These are phyloP conservation scores for Microcebus griseorufus DNA, from an alignment of 2,113 vertebrate species.

Conservation along the genomic window DNA sequence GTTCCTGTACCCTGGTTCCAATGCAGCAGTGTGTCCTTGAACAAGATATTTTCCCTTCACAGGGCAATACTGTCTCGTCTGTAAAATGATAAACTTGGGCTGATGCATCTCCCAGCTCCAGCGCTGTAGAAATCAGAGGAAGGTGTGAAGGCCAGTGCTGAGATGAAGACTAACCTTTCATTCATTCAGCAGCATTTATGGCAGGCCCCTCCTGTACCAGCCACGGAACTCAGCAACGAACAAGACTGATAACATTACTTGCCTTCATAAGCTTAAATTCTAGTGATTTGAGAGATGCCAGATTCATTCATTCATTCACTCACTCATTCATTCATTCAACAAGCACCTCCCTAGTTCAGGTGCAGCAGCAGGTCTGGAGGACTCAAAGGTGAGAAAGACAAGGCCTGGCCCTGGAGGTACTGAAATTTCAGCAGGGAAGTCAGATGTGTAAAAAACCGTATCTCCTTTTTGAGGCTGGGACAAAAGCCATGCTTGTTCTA, in stretches of 20 bases:
- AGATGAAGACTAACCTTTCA: background rate
- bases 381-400: background rate
- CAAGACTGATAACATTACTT: background rate
- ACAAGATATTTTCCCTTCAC: background rate
- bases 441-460: background rate
- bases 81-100: background rate
- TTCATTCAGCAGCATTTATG: background rate
- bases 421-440: background rate
- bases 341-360: background rate
- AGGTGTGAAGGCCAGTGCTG: too few species aligned
- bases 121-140: background rate
- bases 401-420: background rate
- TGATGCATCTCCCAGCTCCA: background rate
- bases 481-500: background rate
- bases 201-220: background rate
- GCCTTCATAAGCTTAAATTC: background rate
- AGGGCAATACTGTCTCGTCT: background rate
- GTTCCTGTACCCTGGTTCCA: rapidly evolving
- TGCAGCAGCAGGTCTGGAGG: background rate
- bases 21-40: too few species aligned
- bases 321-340: background rate
- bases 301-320: background rate
- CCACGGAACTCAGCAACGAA: background rate
- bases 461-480: background rate
- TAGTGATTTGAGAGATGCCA: background rate